Evolutionary conservation across 35 echinoderm and acorn worm species (phyloP).

Genomic region (Heliocidaris erythrogramma): DNA sequence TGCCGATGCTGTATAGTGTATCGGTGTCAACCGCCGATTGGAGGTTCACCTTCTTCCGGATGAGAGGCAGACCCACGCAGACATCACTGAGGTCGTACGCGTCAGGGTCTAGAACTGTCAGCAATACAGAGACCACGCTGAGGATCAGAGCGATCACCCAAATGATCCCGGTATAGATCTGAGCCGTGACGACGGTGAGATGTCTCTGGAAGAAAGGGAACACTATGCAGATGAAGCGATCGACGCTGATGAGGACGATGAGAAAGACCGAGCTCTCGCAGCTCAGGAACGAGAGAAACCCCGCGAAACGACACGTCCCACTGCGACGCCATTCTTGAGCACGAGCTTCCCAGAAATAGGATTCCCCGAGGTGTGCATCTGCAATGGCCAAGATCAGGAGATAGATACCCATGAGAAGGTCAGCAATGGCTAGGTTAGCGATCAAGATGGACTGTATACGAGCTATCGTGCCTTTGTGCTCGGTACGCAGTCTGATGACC

Average conservation of each 20-base stretch:
- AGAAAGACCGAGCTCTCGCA: slow-evolving; percentile 74
- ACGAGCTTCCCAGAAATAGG: slow-evolving; percentile 50
- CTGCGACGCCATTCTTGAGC: slow-evolving; percentile 55
- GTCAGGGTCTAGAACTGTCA: slow-evolving; percentile 42
- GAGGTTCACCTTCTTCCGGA: slow-evolving; percentile 57
- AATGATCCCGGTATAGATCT: background rate
- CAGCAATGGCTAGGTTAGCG: slow-evolving; percentile 68
- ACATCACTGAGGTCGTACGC: slow-evolving; percentile 77
- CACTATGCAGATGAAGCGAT: slow-evolving; percentile 74
- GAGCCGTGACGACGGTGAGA: slow-evolving; percentile 38
- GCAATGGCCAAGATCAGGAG: slow-evolving; percentile 61
- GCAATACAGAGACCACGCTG: slow-evolving; percentile 48
- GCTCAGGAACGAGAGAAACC: slow-evolving; percentile 68
- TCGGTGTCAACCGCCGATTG: background rate
- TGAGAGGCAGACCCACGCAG: slow-evolving; percentile 70
- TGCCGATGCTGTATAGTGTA: slow-evolving; percentile 6
- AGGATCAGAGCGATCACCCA: slow-evolving; percentile 61
- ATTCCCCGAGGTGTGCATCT: slow-evolving; percentile 55
- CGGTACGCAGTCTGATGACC: background rate
- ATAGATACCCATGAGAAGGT: slow-evolving; percentile 86
- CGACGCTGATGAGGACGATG: slow-evolving; percentile 68
- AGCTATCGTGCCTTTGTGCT: background rate
- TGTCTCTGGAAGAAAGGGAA: slow-evolving; percentile 60
- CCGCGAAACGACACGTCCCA: slow-evolving; percentile 53
- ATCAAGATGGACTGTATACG: slow-evolving; percentile 58